phyloP scores from a whole-genome alignment of 2,797 vertebrate genomes.

The Oreortyx pictus region DNA sequence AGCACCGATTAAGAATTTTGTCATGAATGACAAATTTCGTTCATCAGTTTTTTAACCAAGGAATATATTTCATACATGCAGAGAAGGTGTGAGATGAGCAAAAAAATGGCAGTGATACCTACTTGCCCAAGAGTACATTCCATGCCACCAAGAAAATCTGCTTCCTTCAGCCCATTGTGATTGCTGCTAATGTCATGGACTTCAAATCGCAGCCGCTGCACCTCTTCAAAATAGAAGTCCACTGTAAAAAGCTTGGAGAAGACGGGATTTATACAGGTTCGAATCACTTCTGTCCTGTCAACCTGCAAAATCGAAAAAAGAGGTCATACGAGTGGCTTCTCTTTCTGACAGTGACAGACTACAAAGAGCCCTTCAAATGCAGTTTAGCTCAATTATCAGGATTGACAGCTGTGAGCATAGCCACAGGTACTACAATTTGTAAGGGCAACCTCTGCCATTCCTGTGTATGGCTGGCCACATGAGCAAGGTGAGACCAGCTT shows the following conservation, averaged over 20 bases:
- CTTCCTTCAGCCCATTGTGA: constrained; percentile 96
- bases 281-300: constrained; percentile 97
- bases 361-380: background rate
- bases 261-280: constrained; percentile 92
- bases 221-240: constrained; percentile 98
- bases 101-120: background rate
- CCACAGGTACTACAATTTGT: accelerated
- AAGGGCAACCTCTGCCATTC: background rate
- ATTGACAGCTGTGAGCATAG: background rate
- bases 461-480: background rate
- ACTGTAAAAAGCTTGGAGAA: constrained; percentile 98
- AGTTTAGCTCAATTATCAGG: background rate
- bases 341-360: background rate
- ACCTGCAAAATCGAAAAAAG: constrained; percentile 82
- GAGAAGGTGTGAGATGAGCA: accelerated
- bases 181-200: constrained; percentile 97
- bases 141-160: constrained; percentile 95
- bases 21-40: background rate
- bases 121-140: constrained; percentile 98
- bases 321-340: background rate
- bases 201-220: constrained; percentile 94
- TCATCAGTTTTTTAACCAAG: background rate
- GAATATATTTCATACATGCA: background rate
- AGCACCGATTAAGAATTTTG: background rate
- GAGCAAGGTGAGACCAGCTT: background rate